A percentile compares a stretch with the other conserved stretches of the same genome.
phyloP scores from a whole-genome alignment of 2,888 invertebrate genomes.

The Globia sparganii region DNA sequence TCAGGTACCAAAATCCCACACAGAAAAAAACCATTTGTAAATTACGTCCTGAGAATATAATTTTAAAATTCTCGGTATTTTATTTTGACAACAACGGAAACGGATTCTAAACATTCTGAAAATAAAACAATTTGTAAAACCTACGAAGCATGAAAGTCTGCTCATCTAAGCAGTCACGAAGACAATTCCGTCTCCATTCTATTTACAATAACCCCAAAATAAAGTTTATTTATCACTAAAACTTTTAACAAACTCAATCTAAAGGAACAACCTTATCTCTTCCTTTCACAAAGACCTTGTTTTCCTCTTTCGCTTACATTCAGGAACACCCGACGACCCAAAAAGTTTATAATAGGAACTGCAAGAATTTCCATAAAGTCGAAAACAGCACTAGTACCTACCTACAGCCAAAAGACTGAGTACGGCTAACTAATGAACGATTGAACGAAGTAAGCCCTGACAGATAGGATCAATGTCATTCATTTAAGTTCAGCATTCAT shows the following conservation, averaged over 20 bases:
- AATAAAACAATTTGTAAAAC: slow-evolving; percentile 19
- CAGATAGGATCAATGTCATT: slow-evolving; percentile 62
- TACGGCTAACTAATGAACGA: slow-evolving; percentile 9
- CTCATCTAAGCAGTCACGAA: slow-evolving; percentile 7
- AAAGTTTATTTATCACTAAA: slow-evolving; percentile 43
- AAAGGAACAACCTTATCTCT: slow-evolving; percentile 47
- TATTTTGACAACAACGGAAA: no score
- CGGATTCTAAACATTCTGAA: background rate
- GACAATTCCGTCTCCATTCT: slow-evolving; percentile 33
- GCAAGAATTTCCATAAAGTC: slow-evolving; percentile 52
- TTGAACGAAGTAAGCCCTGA: slow-evolving; percentile 32
- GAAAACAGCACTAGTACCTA: slow-evolving; percentile 29
- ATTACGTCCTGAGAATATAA: background rate
- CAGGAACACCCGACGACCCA: slow-evolving; percentile 28
- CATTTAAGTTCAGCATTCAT: slow-evolving; percentile 61
- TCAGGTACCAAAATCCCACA: no score
- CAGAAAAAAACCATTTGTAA: rapidly evolving
- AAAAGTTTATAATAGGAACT: slow-evolving; percentile 56
- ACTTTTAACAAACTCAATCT: slow-evolving; percentile 58
- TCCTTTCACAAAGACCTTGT: slow-evolving; percentile 37
- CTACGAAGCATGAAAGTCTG: slow-evolving; percentile 6
- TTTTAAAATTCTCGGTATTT: background rate
- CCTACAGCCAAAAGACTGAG: slow-evolving; percentile 2
- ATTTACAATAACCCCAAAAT: slow-evolving; percentile 39
- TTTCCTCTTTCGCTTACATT: slow-evolving; percentile 40